phyloP scores from a whole-genome alignment of 2,113 vertebrate genomes.

The Vireo altiloquus region DNA sequence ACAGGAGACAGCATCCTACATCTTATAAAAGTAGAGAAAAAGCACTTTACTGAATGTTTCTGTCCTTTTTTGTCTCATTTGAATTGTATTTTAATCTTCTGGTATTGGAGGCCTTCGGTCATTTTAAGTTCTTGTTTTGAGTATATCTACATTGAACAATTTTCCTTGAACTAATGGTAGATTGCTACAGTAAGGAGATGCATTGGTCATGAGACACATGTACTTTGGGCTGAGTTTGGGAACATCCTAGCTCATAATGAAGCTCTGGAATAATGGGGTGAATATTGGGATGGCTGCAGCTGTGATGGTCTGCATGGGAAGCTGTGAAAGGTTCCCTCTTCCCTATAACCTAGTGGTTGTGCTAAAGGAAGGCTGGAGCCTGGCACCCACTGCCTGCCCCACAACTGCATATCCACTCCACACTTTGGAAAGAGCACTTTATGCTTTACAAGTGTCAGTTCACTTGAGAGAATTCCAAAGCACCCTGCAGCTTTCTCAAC shows the following conservation, averaged over 20 bases:
- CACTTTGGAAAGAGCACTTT: background rate
- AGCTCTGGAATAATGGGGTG: background rate
- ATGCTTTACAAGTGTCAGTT: background rate
- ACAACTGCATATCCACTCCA: background rate
- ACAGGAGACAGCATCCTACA: background rate
- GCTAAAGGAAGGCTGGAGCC: background rate
- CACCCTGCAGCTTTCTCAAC: slow-evolving; percentile 1
- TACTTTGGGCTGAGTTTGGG: background rate
- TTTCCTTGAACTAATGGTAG: background rate
- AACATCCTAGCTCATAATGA: background rate
- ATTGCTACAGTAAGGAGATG: background rate
- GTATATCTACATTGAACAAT: background rate
- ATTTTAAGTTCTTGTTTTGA: background rate
- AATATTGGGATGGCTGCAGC: background rate
- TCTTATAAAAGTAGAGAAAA: background rate
- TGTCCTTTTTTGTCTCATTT: background rate
- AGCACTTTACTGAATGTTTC: background rate
- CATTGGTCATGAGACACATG: background rate
- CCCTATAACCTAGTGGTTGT: background rate
- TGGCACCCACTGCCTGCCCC: accelerated
- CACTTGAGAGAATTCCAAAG: slow-evolving; percentile 36
- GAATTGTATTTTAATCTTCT: background rate
- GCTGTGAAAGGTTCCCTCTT: background rate
- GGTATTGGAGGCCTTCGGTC: background rate
- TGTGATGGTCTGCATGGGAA: background rate